phyloP scores from a whole-genome alignment of 2,888 invertebrate species.

The Tetragonula carbonaria region DNA sequence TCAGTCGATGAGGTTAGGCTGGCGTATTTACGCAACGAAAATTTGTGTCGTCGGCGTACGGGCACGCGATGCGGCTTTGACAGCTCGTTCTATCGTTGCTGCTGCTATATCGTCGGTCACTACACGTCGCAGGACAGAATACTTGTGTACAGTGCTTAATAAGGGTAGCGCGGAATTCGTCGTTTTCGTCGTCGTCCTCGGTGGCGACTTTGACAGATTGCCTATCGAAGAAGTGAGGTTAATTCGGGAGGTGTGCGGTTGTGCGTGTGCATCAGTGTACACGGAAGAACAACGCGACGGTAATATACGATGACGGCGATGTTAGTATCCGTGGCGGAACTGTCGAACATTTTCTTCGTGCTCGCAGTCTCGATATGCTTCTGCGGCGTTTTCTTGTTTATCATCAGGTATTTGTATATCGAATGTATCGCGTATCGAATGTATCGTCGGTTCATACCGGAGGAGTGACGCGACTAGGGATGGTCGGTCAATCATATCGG shows the following conservation, averaged over 20 bases:
- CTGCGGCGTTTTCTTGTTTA: slow-evolving; percentile 90
- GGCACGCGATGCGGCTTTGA: slow-evolving; percentile 56
- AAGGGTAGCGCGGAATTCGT: slow-evolving; percentile 14
- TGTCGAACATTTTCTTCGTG: slow-evolving; percentile 91
- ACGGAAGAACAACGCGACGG: slow-evolving; percentile 40
- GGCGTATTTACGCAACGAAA: slow-evolving; percentile 51
- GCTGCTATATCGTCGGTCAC: not conserved
- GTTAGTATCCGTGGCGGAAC: slow-evolving; percentile 89
- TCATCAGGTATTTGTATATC: slow-evolving; percentile 86
- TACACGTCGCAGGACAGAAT: slow-evolving; percentile 38
- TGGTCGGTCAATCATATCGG: not conserved
- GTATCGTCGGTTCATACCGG: not conserved
- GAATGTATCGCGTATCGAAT: no score
- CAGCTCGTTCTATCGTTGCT: slow-evolving; percentile 26
- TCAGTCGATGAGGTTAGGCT: slow-evolving; percentile 63
- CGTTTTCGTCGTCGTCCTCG: slow-evolving; percentile 14
- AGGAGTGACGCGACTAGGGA: not conserved
- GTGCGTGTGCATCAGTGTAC: slow-evolving; percentile 56
- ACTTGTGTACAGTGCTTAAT: slow-evolving; percentile 31
- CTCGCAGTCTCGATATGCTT: slow-evolving; percentile 90
- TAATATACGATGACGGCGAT: slow-evolving; percentile 85
- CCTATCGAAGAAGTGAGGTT: slow-evolving; percentile 56
- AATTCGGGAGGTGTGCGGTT: slow-evolving; percentile 43
- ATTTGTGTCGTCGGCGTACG: slow-evolving; percentile 32
- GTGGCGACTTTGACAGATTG: slow-evolving; percentile 57